A percentile compares a stretch with the other conserved stretches of the same genome.
These are phyloP conservation scores for Petrocephalus zakoni DNA, from an alignment of 2,113 vertebrate species.

Conservation along the genomic window DNA sequence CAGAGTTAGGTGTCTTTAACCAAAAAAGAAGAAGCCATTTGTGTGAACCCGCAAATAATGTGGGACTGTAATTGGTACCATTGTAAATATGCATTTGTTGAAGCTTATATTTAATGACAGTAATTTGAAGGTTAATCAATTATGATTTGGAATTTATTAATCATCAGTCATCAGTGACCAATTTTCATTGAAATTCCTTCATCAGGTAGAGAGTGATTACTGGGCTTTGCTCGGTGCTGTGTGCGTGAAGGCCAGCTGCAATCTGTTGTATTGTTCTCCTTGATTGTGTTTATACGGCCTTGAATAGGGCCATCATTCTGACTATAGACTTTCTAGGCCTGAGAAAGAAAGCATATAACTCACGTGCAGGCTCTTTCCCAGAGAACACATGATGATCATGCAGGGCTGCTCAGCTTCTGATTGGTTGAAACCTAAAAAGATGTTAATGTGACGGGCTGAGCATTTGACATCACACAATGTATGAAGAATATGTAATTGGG, in stretches of 20 bases:
- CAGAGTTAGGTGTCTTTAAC: neutral
- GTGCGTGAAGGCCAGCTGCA: neutral
- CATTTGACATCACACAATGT: neutral
- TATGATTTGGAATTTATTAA: slow-evolving; percentile 6
- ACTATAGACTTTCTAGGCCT: neutral
- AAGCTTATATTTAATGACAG: neutral
- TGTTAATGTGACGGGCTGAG: neutral
- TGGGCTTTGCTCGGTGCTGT: neutral
- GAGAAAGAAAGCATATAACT: neutral
- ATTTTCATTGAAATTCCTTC: neutral
- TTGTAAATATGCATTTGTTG: neutral
- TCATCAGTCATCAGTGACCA: neutral
- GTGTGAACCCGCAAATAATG: neutral
- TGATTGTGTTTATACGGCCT: neutral
- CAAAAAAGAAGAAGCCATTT: neutral
- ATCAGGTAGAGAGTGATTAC: neutral
- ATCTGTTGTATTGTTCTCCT: neutral
- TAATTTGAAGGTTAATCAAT: neutral
- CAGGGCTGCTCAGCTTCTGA: neutral
- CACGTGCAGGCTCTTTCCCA: neutral
- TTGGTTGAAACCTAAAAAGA: neutral
- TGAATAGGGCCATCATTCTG: neutral
- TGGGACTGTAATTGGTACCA: neutral
- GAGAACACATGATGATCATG: neutral
- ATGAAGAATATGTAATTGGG: neutral